Conservation (phyloP, 2,113 vertebrate genomes). For the Cranoglanis bouderius region DNA sequence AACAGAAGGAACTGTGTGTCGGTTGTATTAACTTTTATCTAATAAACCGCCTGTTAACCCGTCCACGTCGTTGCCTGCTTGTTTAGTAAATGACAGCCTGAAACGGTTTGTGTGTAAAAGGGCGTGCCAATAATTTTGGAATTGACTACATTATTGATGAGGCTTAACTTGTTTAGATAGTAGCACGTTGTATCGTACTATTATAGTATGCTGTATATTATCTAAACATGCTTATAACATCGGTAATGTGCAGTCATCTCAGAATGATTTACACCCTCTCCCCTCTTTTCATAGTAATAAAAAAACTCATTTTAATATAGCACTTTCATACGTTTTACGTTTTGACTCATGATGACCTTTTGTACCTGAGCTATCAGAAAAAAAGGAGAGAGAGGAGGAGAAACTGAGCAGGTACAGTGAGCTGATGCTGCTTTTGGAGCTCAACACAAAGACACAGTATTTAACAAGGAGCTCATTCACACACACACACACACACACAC, state of each 20-base stretch:
- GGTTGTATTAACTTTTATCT: slow-evolving; percentile 32
- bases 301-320: neutral
- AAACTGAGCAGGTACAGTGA: neutral
- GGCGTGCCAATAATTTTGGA: neutral
- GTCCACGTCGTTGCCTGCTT: neutral
- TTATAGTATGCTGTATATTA: neutral
- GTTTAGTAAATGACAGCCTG: neutral
- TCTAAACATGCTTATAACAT: neutral
- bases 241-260: neutral
- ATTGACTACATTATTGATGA: neutral
- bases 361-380: neutral
- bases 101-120: neutral
- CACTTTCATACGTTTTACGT: neutral
- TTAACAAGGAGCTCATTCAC: slow-evolving; percentile 23
- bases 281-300: neutral
- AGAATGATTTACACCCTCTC: neutral
- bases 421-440: neutral
- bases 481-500: neutral
- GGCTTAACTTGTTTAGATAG: neutral
- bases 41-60: slow-evolving; percentile 24
- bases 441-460: neutral
- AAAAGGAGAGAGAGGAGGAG: neutral
- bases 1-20: neutral
- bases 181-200: neutral
- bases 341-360: neutral